Evolutionary conservation across 2,888 invertebrate species (phyloP).

Genomic region (Erynnis tages): DNA sequence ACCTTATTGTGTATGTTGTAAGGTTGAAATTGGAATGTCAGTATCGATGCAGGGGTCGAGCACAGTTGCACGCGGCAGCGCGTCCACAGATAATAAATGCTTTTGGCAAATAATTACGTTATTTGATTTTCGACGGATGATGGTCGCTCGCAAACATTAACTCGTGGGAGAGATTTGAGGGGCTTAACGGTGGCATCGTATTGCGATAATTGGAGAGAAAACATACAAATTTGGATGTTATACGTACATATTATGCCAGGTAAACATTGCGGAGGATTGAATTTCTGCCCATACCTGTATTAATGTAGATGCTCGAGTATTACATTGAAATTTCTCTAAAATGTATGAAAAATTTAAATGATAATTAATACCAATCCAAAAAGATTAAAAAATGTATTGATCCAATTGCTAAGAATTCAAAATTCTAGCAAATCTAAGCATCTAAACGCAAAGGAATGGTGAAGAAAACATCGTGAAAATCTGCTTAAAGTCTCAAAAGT

Average conservation of each 20-base stretch:
- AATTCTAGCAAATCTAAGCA: too few species aligned
- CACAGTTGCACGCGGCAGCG: slow-evolving; percentile 60
- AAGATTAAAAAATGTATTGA: too few species aligned
- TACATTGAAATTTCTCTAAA: too few species aligned
- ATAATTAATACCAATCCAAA: too few species aligned
- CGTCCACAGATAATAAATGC: slow-evolving; percentile 75
- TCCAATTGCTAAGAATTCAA: too few species aligned
- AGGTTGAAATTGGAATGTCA: neutral
- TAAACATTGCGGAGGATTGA: neutral
- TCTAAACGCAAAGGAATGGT: too few species aligned
- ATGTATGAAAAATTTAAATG: too few species aligned
- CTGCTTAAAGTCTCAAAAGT: too few species aligned
- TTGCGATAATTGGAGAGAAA: slow-evolving; percentile 36
- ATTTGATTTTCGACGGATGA: slow-evolving; percentile 78
- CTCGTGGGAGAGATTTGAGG: slow-evolving; percentile 64
- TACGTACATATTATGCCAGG: neutral
- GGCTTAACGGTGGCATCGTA: slow-evolving; percentile 38
- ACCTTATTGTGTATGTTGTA: slow-evolving; percentile 19
- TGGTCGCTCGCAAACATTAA: slow-evolving; percentile 69
- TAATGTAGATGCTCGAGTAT: too few species aligned
- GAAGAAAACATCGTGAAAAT: too few species aligned
- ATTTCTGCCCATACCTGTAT: too few species aligned
- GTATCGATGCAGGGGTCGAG: slow-evolving; percentile 5
- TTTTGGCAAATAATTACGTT: slow-evolving; percentile 78
- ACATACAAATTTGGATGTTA: slow-evolving; percentile 17